phyloP scores from a whole-genome alignment of 1,140 invertebrate species.

The Eueides isabella region DNA sequence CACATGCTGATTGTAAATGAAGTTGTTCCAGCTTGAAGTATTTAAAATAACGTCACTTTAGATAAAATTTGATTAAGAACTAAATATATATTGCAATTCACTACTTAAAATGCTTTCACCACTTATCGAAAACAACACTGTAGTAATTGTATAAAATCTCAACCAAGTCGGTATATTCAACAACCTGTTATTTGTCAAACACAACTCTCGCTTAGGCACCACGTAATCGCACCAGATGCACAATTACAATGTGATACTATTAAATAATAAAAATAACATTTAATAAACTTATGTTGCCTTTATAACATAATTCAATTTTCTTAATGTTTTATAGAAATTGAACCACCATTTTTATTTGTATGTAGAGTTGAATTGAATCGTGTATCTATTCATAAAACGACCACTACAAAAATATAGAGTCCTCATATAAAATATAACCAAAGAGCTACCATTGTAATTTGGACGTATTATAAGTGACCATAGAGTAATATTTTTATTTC shows the following conservation, averaged over 20 bases:
- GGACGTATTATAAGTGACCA: conserved; percentile 33
- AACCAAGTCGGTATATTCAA: conserved; percentile 78
- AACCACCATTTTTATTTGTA: conserved; percentile 82
- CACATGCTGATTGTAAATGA: conserved; percentile 83
- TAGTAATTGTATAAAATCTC: conserved; percentile 58
- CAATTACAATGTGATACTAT: conserved; percentile 47
- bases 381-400: conserved; percentile 62
- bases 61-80: conserved; percentile 9
- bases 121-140: conserved; percentile 56
- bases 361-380: conserved; percentile 77
- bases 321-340: conserved; percentile 65
- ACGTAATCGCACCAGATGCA: conserved; percentile 61
- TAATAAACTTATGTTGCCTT: conserved; percentile 44
- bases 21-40: conserved; percentile 46
- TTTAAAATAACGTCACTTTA: conserved; percentile 12
- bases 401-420: conserved; percentile 11
- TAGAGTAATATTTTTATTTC: conserved; percentile 34
- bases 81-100: conserved; percentile 15
- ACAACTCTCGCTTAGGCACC: conserved; percentile 66
- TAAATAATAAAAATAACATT: conserved; percentile 50
- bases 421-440: not conserved
- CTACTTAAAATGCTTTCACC: conserved; percentile 27
- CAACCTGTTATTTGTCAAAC: conserved; percentile 80
- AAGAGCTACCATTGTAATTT: conserved; percentile 21
- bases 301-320: conserved; percentile 56